Conservation (phyloP, 1,140 invertebrate species). For the Lethrus apterus region DNA sequence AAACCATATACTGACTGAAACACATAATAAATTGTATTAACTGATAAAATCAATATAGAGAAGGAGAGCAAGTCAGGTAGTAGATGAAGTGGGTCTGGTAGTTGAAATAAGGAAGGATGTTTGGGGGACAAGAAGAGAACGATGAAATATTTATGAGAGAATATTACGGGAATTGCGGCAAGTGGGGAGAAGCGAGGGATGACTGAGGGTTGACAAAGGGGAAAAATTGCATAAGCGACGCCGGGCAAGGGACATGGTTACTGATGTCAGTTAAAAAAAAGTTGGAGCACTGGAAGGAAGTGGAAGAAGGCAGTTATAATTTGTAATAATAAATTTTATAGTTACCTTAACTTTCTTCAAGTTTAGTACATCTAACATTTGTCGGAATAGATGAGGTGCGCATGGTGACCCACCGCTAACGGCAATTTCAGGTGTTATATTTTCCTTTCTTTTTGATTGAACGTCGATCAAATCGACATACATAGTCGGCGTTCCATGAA, state of each 20-base stretch:
- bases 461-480: slow-evolving; percentile 73
- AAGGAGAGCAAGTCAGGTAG: no score
- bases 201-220: no score
- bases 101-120: no score
- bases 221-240: no score
- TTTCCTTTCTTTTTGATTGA: slow-evolving; percentile 43
- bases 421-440: slow-evolving; percentile 48
- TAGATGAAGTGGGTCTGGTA: no score
- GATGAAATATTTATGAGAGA: no score
- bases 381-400: slow-evolving; percentile 61
- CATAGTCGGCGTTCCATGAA: slow-evolving; percentile 96
- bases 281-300: background rate
- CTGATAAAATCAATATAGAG: no score
- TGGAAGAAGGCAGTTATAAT: background rate
- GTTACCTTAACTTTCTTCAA: slow-evolving; percentile 35
- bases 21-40: no score
- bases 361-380: slow-evolving; percentile 42
- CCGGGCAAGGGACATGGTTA: no score
- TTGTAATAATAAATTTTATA: slow-evolving; percentile 13
- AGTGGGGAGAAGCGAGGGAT: no score
- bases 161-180: no score
- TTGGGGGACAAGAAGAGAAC: no score
- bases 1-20: slow-evolving; percentile 76
- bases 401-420: slow-evolving; percentile 70
- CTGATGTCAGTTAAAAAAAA: background rate